Base-by-base conservation (phyloP, 2,797 vertebrate species). In the Balearica regulorum region DNA sequence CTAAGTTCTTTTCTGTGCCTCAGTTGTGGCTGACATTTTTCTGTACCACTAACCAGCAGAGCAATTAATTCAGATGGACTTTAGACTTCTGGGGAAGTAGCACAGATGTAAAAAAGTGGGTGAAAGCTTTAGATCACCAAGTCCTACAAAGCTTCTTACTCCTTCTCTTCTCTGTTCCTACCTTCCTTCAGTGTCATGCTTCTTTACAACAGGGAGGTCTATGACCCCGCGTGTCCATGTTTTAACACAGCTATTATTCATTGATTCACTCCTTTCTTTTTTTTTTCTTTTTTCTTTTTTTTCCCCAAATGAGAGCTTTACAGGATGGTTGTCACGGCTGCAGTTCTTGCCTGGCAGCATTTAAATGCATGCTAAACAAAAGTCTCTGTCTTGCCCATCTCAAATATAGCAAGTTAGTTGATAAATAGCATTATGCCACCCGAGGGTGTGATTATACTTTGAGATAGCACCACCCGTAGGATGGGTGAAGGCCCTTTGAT, bases 391-490 rank as follows among this genome's bases (percentile, higher is more conserved):
- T 94, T 96, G 92, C 95, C 93, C 78, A 95, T 95, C 91, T 94
- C 86, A 85, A 73, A 94, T 96, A 96, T 72, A 94, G 75, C 71
- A 93, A 96, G 92, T 90, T 94, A 91, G 93, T 94, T 93, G 94
- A 97, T 95, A 97, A 97, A 95, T 92, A 96, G 86, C 91, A 82
- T 69, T 81, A 72, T 96, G 89, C 85, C 86, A 93, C 96, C 93
- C 64, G 66, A 87, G 95, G 95, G 93, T 93, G 90, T 78, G 97
- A 97, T 97, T 90, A 95, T 95, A 95, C 96, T 96, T 94, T 96
- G 96, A 97, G 96, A 97, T 97, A 97, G 35, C 94, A 93, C n/a
- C 72, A 96, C 75, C 69, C 43, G 65, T 96, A 95, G 92, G 94
- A 90, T 78, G 90, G 87, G 76, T 90, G 89, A 97, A 96, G 93